Evolutionary conservation across 1,140 invertebrate species (phyloP).

Genomic region (Drosophila busckii): DNA sequence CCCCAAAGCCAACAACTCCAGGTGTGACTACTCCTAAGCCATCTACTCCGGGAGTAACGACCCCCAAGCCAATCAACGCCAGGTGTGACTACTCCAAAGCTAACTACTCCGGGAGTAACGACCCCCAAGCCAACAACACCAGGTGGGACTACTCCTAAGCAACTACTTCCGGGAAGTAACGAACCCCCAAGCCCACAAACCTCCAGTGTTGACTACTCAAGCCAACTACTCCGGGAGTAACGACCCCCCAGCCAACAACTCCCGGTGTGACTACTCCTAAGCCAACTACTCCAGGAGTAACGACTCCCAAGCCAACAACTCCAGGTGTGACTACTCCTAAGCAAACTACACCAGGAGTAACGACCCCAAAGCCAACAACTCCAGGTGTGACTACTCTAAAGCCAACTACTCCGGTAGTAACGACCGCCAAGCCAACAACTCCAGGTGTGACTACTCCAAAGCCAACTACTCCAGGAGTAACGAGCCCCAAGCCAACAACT

Average conservation of each 20-base stretch:
- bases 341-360: background rate
- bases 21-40: background rate
- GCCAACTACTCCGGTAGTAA: no score
- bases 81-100: background rate
- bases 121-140: conserved; percentile 1
- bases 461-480: background rate
- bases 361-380: background rate
- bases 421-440: background rate
- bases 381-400: background rate
- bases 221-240: background rate
- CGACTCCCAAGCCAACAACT: background rate
- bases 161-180: background rate
- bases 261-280: background rate
- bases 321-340: background rate
- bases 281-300: background rate
- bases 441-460: background rate
- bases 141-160: background rate
- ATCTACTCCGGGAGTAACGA: no score
- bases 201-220: background rate
- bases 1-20: background rate
- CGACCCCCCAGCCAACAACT: background rate
- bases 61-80: background rate
- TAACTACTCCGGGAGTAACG: background rate
- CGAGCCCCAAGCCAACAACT: background rate
- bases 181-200: background rate